Percentiles rank a stretch among this genome's conserved stretches.
These are phyloP conservation scores for Nemotelus nigrinus DNA, from an alignment of 2,888 invertebrate genomes.

Conservation along the genomic window DNA sequence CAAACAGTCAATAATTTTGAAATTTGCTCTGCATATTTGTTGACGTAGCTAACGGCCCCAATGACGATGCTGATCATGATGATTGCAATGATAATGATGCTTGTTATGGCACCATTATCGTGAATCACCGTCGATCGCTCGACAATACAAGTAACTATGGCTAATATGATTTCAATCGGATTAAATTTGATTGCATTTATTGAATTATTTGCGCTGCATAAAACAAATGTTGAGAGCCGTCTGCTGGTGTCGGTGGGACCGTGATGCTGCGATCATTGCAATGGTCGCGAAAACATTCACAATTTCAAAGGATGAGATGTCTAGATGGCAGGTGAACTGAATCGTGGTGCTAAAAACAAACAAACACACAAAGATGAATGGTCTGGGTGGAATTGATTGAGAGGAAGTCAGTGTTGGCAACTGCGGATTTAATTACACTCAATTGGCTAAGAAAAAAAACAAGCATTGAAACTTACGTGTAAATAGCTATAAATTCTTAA, in stretches of 20 bases:
- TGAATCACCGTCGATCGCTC: constrained; percentile 1
- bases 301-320: background rate
- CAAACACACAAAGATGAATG: background rate
- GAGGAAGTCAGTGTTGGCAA: background rate
- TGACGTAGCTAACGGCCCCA: background rate
- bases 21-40: background rate
- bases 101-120: constrained; percentile 39
- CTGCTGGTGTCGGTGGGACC: too few relatives aligned
- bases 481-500: too few relatives aligned
- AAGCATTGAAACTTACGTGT: too few relatives aligned
- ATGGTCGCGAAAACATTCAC: too few relatives aligned
- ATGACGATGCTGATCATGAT: background rate
- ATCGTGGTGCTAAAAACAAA: constrained; percentile 23
- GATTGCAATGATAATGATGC: constrained; percentile 32
- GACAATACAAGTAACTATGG: background rate
- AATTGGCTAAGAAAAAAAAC: too few relatives aligned
- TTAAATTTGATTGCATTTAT: constrained; percentile 32
- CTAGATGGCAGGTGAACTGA: constrained; percentile 18
- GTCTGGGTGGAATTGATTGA: background rate
- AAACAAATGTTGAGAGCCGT: background rate
- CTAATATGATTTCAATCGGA: constrained; percentile 27
- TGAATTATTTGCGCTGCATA: constrained; percentile 31
- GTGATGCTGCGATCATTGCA: too few relatives aligned
- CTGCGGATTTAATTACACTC: background rate
- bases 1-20: constrained; percentile 33